These are phyloP conservation scores for Perodicticus potto DNA, from an alignment of 2,797 vertebrate species.

Conservation along the genomic window DNA sequence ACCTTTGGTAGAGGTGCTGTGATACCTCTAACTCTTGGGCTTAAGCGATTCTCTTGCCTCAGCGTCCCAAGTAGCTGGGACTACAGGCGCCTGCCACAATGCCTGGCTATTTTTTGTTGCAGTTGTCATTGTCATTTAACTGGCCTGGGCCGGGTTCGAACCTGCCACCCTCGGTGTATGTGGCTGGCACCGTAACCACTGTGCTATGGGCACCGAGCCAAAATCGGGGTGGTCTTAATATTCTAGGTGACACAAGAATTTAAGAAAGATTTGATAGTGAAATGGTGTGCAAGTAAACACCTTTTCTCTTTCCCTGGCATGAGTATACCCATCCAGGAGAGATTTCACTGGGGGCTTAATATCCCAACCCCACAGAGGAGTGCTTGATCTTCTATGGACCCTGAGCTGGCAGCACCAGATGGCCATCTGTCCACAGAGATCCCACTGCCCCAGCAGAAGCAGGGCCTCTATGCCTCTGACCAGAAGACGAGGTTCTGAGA, in stretches of 20 bases:
- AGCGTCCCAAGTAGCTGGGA: no score
- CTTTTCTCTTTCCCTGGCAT: background rate
- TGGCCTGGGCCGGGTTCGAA: no score
- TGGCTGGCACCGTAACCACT: no score
- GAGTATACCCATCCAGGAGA: background rate
- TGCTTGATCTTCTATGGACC: rapidly evolving
- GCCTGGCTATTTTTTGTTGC: no score
- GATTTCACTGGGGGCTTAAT: background rate
- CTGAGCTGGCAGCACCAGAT: rapidly evolving
- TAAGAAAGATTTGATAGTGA: background rate
- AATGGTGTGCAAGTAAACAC: background rate
- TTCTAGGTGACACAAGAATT: background rate
- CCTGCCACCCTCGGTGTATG: no score
- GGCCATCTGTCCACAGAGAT: background rate
- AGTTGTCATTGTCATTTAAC: no score
- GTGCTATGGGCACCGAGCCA: no score
- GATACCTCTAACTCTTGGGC: no score
- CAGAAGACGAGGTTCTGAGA: background rate
- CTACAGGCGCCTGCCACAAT: no score
- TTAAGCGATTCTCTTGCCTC: no score
- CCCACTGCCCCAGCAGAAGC: background rate
- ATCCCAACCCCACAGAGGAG: background rate
- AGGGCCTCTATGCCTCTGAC: background rate
- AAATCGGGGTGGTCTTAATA: no score
- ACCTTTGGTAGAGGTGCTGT: no score